Conservation (phyloP, 2,113 vertebrate species). For the Mobula birostris region DNA sequence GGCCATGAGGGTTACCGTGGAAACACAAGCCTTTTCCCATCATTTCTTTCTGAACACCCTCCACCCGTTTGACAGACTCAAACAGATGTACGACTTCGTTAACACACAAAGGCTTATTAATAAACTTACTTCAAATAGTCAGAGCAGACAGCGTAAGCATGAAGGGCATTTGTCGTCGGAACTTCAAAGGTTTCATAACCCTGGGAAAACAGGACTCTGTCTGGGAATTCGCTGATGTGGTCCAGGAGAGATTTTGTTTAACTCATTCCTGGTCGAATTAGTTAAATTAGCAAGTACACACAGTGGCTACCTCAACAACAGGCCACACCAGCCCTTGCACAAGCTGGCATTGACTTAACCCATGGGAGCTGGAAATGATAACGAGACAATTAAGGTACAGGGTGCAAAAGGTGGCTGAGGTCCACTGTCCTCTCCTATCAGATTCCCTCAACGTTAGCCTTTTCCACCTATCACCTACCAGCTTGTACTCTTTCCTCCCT, state of each 20-base stretch:
- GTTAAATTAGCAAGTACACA: background rate
- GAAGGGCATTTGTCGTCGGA: background rate
- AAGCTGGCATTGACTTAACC: background rate
- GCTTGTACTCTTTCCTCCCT: too few species aligned
- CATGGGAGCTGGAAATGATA: background rate
- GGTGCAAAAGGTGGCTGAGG: background rate
- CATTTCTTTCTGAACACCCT: too few species aligned
- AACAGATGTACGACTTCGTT: background rate
- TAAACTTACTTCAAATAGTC: conserved; percentile 14
- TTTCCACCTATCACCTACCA: too few species aligned
- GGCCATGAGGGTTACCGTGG: too few species aligned
- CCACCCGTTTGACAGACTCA: background rate
- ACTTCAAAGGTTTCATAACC: background rate
- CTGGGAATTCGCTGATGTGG: background rate
- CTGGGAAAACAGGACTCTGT: background rate
- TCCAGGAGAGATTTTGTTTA: background rate
- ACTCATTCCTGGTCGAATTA: background rate
- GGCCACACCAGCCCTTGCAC: background rate
- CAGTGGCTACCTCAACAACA: background rate
- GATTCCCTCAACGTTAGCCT: too few species aligned
- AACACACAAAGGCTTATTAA: background rate
- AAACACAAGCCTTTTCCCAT: background rate
- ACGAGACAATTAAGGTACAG: background rate
- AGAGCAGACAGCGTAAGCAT: background rate
- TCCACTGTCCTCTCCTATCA: too few species aligned